A percentile compares a stretch with the other conserved stretches of the same genome.
phyloP scores from a whole-genome alignment of 2,113 vertebrate genomes.

The Heloderma charlesbogerti region DNA sequence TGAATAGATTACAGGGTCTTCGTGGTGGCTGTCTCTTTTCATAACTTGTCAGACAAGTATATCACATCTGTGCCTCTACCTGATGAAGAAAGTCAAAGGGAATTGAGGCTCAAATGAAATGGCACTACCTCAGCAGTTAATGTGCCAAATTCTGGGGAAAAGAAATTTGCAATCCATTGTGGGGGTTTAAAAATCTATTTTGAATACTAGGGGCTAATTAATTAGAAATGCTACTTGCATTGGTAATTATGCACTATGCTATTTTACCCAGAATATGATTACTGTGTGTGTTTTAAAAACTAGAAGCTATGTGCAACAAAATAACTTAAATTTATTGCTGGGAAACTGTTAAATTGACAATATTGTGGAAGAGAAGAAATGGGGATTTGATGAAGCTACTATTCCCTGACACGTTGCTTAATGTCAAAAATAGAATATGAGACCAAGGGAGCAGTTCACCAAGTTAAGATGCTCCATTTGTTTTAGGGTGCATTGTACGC shows the following conservation, averaged over 20 bases:
- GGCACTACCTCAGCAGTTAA: slow-evolving; percentile 14
- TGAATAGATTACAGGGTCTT: slow-evolving; percentile 36
- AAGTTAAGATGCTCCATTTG: neutral
- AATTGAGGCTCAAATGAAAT: slow-evolving; percentile 23
- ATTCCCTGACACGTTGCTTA: neutral
- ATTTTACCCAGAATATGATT: slow-evolving; percentile 40
- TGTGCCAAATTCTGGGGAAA: slow-evolving; percentile 14
- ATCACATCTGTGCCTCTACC: slow-evolving; percentile 25
- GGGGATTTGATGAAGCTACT: slow-evolving; percentile 17
- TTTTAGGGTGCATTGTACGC: neutral
- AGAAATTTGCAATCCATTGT: slow-evolving; percentile 32
- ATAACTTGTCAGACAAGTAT: neutral
- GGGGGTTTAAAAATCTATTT: slow-evolving; percentile 15
- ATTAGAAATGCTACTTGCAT: slow-evolving; percentile 27
- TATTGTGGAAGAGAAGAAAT: slow-evolving; percentile 15
- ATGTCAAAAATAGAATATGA: slow-evolving; percentile 7
- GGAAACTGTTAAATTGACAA: slow-evolving; percentile 23
- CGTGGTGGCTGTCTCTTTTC: neutral
- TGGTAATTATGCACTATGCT: slow-evolving; percentile 31
- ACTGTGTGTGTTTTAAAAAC: slow-evolving; percentile 48
- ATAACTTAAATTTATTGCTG: slow-evolving; percentile 43
- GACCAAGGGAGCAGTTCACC: neutral
- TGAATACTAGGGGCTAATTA: slow-evolving; percentile 28
- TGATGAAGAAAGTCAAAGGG: slow-evolving; percentile 33
- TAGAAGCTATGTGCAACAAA: neutral